Evolutionary conservation across 1,140 invertebrate genomes (phyloP), one percentile per base, ranked within the genome.

Genomic region (Drosophila micromelanica): DNA sequence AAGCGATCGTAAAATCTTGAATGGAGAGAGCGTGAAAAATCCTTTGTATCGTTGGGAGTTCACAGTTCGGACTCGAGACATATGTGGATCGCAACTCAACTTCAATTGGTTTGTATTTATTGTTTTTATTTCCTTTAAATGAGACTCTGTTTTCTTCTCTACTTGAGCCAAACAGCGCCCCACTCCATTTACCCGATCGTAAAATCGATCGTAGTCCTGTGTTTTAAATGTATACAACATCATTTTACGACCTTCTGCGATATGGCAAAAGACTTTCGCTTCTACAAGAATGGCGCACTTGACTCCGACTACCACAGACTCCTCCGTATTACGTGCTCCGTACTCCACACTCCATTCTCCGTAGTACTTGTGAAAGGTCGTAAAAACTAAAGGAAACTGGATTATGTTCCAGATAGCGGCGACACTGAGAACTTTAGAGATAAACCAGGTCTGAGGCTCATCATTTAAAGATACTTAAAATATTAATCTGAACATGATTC

Each of bases 111-210:
- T 62, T 64, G 63, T 68, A 62, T 63, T 76, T 67, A 85, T 86
- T 86, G 84, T 87, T 87, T 87, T 87, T 87, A 87, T 87, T 87
- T 87, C 78, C 76, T 79, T 87, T 76, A 89, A 87, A 87, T 87
- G 84, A 89, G 76, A 60, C 76, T 82, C 82, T 79, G 82, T 76
- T 89, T 82, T 87, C 55, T 9, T 12, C 11, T 20, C 80, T 89
- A 86, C 78, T 82, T 82, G 78, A 87, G 75, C 1, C 20, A 63
- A 56, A 60, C 62, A 46, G 32, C 9, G 37, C 27, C 38, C 32
- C 32, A 35, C 7, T 35, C 32, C 8, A 37, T 42, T 5, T 20
- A 8, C 54, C 57, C 40, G 73, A 64, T 84, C 80, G 80, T 84
- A 85, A 84, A 84, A 82, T 9, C 52, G 68, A 73, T 73, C 59